These are phyloP conservation scores for Tineola bisselliella DNA, from an alignment of 2,888 invertebrate genomes.

Conservation along the genomic window DNA sequence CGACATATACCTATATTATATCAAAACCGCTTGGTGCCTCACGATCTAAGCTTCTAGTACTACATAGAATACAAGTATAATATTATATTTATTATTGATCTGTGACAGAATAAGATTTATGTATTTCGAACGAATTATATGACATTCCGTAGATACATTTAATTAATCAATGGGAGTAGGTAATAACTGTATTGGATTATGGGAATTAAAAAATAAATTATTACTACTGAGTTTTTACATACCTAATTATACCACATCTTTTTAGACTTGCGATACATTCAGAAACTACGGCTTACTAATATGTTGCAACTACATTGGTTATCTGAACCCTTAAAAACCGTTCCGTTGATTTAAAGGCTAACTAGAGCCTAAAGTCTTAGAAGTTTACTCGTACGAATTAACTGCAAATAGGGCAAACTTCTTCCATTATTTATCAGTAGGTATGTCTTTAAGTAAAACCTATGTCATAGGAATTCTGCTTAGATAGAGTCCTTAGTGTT, in stretches of 20 bases:
- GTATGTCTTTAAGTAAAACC: no score
- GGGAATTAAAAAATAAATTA: neutral
- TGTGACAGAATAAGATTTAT: neutral
- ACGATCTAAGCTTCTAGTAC: constrained; percentile 29
- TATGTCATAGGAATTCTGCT: neutral
- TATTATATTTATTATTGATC: neutral
- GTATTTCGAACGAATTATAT: neutral
- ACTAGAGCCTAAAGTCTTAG: no score
- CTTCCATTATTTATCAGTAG: no score
- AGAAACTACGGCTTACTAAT: no score
- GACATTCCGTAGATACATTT: neutral
- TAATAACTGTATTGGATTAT: neutral
- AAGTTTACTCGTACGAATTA: no score
- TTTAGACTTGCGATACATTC: no score
- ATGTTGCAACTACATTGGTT: no score
- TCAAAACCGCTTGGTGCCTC: constrained; percentile 65
- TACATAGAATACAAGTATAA: neutral
- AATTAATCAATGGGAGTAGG: neutral
- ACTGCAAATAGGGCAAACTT: no score
- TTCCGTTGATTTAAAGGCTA: no score
- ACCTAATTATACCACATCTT: no score
- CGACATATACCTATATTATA: constrained; percentile 35
- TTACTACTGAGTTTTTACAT: neutral
- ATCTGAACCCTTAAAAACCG: no score
- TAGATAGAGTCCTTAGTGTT: constrained; percentile 8